Evolutionary conservation across 2,797 vertebrate species (phyloP), one percentile per base, ranked within the genome.

Genomic region (Poeciliopsis presidionis): DNA sequence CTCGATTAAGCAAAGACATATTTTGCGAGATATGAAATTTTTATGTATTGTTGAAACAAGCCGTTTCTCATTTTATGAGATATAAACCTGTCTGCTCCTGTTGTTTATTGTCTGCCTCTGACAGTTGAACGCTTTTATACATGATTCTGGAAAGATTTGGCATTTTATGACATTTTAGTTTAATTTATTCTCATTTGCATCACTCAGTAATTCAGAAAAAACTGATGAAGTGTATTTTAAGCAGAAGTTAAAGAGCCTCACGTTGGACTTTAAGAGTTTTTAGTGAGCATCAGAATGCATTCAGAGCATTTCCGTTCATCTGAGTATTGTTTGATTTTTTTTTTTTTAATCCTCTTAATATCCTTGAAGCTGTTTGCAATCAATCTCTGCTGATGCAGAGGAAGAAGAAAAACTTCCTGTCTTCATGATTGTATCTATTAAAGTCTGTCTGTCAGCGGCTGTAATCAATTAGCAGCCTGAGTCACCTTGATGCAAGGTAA

Each of bases 381-480:
- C 22, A n/a, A 72, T 12, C 28, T n/a, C 4, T 65, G 36, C 36
- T 39, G 36, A 39, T 5, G 36, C 30, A 63, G 30, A 63, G 59
- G 39, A 75, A 63, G 7, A 25, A 45, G 20, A 25, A 59, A 12
- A 63, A 5, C 36, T 39, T 39, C 36, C 36, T 33, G 13, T 14
- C 46, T 78, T 55, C 51, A 25, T 25, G 46, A 12, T n/a, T 53
- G 25, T 13, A 14, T 33, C 74, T 53, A 39, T 25, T 11, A 61
- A 36, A 5, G n/a, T 51, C 51, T 73, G 70, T 74, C 43, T 76
- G 63, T 74, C 33, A 61, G 69, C 5, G 22, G 18, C 9, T 59
- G 45, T 70, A 78, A 49, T 73, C 71, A 59, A 43, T 61, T 9
- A n/a, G 39, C 12, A 22, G 11, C 28, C 80, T 79, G 80, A 81